Base-by-base conservation (phyloP, 2,888 invertebrate species). In the Teleiodes luculella region DNA sequence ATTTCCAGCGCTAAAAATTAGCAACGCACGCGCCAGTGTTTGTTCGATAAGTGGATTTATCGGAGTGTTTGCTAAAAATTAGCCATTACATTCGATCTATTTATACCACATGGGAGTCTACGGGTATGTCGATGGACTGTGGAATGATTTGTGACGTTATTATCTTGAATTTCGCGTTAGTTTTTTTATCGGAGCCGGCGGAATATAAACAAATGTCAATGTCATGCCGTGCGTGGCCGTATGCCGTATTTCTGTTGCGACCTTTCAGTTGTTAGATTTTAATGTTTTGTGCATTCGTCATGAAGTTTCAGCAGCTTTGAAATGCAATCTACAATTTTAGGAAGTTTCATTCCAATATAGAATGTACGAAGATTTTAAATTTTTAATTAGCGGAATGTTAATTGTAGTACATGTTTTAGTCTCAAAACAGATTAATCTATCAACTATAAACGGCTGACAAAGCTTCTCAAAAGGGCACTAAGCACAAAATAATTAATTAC, bases 21-120 rank as follows among this genome's bases (percentile, higher is more conserved):
- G 56, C 54, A 50, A 55, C 41, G 28, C 36, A 35, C 10, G 11
- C 45, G 24, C 24, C 24, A n/a, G 13, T 39, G 54, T 37, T 54
- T 14, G 30, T 10, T 37, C 51, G 54, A 54, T 55, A 55, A 46
- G 51, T 50, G 13, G 36, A 49, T 54, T 54, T 54, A 54, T 54
- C 49, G 54, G 36, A 35, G 24, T 33, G 20, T 50, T 50, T 50
- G 50, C 39, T 28, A 48, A 28, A 49, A 41, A 31, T 51, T 51
- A 51, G 18, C 51, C 37, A 39, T n/a, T 41, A 51, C 31, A 24
- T 41, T 37, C n/a, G 28, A 28, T 31, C 41, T 51, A 39, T 50
- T 50, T 50, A 28, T 50, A 36, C 16, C 16, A n/a, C 33, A 41
- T 20, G 24, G n/a, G 24, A 28, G 20, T 43, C 43, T 43, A 20